Conservation (phyloP, 2,888 invertebrate species). For the Pyrochroa serraticornis region DNA sequence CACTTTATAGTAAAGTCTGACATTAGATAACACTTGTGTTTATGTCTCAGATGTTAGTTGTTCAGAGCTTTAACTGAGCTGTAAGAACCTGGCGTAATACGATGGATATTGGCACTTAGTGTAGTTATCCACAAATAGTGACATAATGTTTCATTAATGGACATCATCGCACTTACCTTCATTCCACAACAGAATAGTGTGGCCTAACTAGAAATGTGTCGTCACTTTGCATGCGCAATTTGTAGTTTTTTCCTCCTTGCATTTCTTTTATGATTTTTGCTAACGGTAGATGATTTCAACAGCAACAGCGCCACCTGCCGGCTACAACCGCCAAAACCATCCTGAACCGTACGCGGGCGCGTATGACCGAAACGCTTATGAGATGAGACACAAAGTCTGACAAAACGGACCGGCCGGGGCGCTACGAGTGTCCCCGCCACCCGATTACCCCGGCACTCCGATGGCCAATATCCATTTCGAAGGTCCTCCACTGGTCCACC, state of each 20-base stretch:
- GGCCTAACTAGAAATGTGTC: not conserved
- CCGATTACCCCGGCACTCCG: constrained; percentile 57
- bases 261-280: no score
- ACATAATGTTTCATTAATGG: no score
- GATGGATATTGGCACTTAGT: no score
- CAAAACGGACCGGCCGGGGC: constrained; percentile 51
- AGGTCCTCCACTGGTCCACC: constrained; percentile 37
- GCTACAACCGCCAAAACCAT: constrained; percentile 56
- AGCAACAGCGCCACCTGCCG: constrained; percentile 58
- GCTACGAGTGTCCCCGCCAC: constrained; percentile 54
- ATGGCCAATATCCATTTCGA: constrained; percentile 48
- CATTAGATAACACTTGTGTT: no score
- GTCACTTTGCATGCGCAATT: no score
- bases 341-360: constrained; percentile 76
- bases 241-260: no score
- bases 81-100: no score
- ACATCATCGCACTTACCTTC: no score
- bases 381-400: constrained; percentile 79
- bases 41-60: no score
- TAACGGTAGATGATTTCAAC: constrained; percentile 31
- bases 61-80: no score
- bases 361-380: constrained; percentile 71
- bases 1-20: no score
- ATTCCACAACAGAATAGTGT: not conserved
- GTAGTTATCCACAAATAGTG: no score